Conservation (phyloP, 2,113 vertebrate species). For the Marcusenius ussheri region DNA sequence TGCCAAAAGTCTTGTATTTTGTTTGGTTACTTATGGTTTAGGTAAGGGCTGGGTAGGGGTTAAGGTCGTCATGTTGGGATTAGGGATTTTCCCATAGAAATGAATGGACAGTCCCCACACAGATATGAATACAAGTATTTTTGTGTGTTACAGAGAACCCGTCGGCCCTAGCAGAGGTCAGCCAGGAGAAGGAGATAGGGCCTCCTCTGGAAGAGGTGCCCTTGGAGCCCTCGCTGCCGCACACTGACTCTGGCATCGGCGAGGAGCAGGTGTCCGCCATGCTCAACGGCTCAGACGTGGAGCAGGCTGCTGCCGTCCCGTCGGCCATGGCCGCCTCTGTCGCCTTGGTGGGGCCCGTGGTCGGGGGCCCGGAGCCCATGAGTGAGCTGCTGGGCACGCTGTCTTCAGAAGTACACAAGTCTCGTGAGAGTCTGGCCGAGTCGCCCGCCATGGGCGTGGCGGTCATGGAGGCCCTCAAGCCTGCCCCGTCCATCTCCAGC, state of each 20-base stretch:
- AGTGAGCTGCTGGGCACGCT: slow-evolving; percentile 85
- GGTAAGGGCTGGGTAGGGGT: not conserved
- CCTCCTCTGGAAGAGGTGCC: slow-evolving; percentile 82
- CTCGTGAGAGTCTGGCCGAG: slow-evolving; percentile 88
- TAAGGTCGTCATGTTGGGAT: not conserved
- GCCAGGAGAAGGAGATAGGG: slow-evolving; percentile 72
- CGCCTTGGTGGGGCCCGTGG: slow-evolving; percentile 20
- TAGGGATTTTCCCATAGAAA: not conserved
- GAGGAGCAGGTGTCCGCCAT: slow-evolving; percentile 82
- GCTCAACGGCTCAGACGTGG: slow-evolving; percentile 84
- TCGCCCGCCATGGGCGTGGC: slow-evolving; percentile 55
- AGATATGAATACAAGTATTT: not conserved
- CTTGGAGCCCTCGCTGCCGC: slow-evolving; percentile 80
- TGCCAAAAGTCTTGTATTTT: not conserved
- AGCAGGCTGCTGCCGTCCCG: slow-evolving; percentile 45
- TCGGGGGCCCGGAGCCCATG: slow-evolving; percentile 70
- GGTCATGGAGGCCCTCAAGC: slow-evolving; percentile 66
- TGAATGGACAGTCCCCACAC: not conserved
- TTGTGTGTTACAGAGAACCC: slow-evolving; percentile 60
- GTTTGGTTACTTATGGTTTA: not conserved
- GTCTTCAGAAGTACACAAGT: slow-evolving; percentile 85
- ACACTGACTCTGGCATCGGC: slow-evolving; percentile 94
- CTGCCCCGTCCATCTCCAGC: slow-evolving; percentile 86
- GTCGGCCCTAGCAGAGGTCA: slow-evolving; percentile 70
- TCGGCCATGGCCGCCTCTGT: not conserved